Conservation (phyloP, 1,140 invertebrate genomes). For the Metaphire vulgaris region DNA sequence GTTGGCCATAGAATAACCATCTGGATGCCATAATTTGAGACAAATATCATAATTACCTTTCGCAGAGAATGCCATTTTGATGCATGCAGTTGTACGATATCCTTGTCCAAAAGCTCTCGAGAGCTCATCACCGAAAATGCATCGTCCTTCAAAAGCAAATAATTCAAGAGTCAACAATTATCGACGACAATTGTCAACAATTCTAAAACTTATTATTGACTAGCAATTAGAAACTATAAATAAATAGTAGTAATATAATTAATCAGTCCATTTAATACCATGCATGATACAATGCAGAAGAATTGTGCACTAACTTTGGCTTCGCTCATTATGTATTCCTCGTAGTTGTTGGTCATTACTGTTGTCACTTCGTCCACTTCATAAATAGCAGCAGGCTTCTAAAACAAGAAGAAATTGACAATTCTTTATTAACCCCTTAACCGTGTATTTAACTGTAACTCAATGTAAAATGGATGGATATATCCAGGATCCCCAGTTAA, state of each 20-base stretch:
- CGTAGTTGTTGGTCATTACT: constrained; percentile 52
- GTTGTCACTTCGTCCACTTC: constrained; percentile 48
- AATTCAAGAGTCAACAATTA: neutral
- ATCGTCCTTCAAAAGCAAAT: constrained; percentile 38
- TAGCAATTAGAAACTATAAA: constrained; percentile 1
- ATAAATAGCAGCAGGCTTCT: constrained; percentile 47
- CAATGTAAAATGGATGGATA: too few species aligned
- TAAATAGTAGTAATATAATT: neutral
- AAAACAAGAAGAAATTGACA: constrained; percentile 20
- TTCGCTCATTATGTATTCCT: constrained; percentile 49
- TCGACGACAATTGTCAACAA: neutral
- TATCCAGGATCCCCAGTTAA: too few species aligned
- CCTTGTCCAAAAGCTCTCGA: constrained; percentile 46
- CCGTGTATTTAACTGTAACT: too few species aligned
- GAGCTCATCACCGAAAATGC: constrained; percentile 48
- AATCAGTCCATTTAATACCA: too few species aligned
- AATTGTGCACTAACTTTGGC: too few species aligned
- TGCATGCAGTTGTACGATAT: constrained; percentile 50
- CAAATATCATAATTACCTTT: constrained; percentile 33
- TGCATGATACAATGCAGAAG: too few species aligned
- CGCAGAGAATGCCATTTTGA: constrained; percentile 44
- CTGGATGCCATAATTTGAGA: neutral
- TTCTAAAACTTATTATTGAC: neutral
- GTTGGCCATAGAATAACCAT: too few species aligned
- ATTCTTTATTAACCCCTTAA: too few species aligned